phyloP scores from a whole-genome alignment of 2,888 invertebrate species.

The Luperina testacea region DNA sequence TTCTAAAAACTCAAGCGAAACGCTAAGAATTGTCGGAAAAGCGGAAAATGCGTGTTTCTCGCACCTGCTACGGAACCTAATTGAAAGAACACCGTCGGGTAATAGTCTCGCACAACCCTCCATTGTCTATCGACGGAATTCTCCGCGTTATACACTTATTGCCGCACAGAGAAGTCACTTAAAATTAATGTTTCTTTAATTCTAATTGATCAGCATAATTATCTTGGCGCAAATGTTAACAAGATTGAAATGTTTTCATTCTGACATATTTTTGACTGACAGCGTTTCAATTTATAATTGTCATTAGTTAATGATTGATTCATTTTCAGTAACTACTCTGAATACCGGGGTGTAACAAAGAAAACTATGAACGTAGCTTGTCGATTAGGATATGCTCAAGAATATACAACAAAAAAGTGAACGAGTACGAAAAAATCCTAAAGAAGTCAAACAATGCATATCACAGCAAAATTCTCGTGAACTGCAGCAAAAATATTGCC shows the following conservation, averaged over 20 bases:
- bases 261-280: not conserved
- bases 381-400: not conserved
- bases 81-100: not conserved
- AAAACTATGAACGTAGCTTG: not conserved
- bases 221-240: not conserved
- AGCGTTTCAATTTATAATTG: not conserved
- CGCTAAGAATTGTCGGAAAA: not conserved
- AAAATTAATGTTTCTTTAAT: not conserved
- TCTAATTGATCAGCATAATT: not conserved
- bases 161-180: not conserved
- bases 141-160: not conserved
- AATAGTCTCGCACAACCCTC: not conserved
- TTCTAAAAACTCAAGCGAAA: not conserved
- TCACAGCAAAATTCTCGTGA: constrained; percentile 11
- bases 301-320: not conserved
- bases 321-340: not conserved
- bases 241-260: not conserved
- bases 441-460: constrained; percentile 16
- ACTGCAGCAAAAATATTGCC: constrained; percentile 28
- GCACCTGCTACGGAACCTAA: not conserved
- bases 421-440: not conserved
- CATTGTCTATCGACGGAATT: not conserved
- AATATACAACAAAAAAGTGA: not conserved
- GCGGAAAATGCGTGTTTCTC: not conserved
- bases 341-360: not conserved